A percentile compares a stretch with the other conserved stretches of the same genome.
Evolutionary conservation across 1,140 invertebrate species (phyloP).

Genomic region (Lutraria rhynchaena): DNA sequence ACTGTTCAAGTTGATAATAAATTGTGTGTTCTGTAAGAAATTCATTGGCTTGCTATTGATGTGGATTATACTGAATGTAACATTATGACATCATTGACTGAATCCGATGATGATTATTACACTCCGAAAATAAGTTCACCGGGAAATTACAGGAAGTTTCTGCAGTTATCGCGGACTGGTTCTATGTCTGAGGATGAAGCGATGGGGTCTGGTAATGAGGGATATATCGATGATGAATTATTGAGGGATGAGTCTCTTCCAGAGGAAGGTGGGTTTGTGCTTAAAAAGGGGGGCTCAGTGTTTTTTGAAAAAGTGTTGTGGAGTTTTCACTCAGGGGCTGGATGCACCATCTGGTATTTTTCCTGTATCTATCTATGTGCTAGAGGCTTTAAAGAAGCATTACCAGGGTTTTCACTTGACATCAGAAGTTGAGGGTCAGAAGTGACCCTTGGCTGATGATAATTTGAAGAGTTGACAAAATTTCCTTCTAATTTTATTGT

Average conservation of each 20-base stretch:
- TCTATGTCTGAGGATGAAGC: conserved; percentile 71
- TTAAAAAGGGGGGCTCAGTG: too few species aligned
- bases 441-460: too few species aligned
- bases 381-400: not conserved
- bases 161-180: conserved; percentile 65
- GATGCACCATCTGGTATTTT: too few species aligned
- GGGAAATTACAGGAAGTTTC: conserved; percentile 67
- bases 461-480: too few species aligned
- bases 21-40: too few species aligned
- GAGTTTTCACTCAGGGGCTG: not conserved
- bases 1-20: too few species aligned
- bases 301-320: too few species aligned
- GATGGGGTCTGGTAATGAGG: conserved; percentile 57
- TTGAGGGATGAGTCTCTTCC: conserved; percentile 42
- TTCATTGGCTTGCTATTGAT: too few species aligned
- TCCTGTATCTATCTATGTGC: not conserved
- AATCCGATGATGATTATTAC: conserved; percentile 57
- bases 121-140: conserved; percentile 69
- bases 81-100: conserved; percentile 21
- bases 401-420: too few species aligned
- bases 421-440: too few species aligned
- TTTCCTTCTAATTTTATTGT: too few species aligned
- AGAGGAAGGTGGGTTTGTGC: conserved; percentile 59
- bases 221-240: conserved; percentile 67
- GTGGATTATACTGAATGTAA: too few species aligned